A percentile compares a stretch with the other conserved stretches of the same genome.
Conservation (phyloP, 2,888 invertebrate genomes). For the Ochlodes sylvanus region DNA sequence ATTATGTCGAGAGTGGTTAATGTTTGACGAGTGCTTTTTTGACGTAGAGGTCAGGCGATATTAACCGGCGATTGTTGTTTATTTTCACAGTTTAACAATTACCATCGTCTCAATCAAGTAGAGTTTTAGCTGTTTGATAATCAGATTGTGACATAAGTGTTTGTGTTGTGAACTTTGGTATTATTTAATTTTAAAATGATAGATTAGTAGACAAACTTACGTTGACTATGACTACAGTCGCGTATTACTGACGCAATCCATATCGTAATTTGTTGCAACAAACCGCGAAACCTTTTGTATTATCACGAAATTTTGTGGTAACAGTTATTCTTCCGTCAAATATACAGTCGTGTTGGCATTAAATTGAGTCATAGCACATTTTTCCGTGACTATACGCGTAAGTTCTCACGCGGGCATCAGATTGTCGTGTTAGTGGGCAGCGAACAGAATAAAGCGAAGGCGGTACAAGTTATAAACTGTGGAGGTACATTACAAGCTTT, state of each 20-base stretch:
- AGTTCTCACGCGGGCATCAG: slow-evolving; percentile 75
- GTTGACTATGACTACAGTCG: too few relatives aligned
- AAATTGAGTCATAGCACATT: slow-evolving; percentile 62
- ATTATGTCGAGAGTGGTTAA: slow-evolving; percentile 75
- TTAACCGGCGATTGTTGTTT: slow-evolving; percentile 65
- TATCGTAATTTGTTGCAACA: slow-evolving; percentile 7
- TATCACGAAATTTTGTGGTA: slow-evolving; percentile 11
- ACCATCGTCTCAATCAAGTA: slow-evolving; percentile 25
- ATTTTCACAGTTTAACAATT: slow-evolving; percentile 55
- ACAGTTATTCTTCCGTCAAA: slow-evolving; percentile 27
- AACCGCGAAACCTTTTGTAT: slow-evolving; percentile 5
- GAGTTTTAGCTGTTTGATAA: slow-evolving; percentile 25
- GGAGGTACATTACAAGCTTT: slow-evolving; percentile 25
- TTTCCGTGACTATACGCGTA: slow-evolving; percentile 60
- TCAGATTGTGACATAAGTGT: slow-evolving; percentile 15
- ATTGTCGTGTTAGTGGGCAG: slow-evolving; percentile 67
- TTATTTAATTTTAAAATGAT: not conserved
- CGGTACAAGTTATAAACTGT: slow-evolving; percentile 46
- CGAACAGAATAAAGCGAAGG: slow-evolving; percentile 44
- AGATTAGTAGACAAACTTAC: too few relatives aligned
- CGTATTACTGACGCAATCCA: not conserved
- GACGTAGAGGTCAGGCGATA: slow-evolving; percentile 59
- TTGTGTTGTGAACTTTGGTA: not conserved
- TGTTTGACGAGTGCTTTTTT: slow-evolving; percentile 68
- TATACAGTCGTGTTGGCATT: slow-evolving; percentile 41